Percentiles rank a stretch among this genome's conserved stretches.
Conservation (phyloP, 2,888 invertebrate species). For the Drosophila niveifrons region DNA sequence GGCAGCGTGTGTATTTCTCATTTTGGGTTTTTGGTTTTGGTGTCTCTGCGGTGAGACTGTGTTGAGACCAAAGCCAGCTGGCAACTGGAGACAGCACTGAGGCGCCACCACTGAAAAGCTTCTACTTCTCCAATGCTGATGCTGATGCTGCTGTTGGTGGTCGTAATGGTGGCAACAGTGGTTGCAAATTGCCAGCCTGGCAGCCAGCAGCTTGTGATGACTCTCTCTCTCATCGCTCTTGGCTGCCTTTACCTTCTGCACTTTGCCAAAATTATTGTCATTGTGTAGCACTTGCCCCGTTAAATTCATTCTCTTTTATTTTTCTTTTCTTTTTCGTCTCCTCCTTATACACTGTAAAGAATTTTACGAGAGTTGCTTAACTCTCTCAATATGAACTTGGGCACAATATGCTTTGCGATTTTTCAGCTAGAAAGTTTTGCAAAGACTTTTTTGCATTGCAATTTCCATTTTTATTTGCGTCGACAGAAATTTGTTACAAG, state of each 20-base stretch:
- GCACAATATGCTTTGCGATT: neutral
- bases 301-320: conserved; percentile 35
- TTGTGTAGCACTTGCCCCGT: conserved; percentile 49
- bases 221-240: conserved; percentile 4
- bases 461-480: neutral
- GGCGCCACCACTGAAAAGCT: conserved; percentile 33
- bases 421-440: neutral
- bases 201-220: conserved; percentile 55
- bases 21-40: conserved; percentile 56
- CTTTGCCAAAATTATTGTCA: conserved; percentile 51
- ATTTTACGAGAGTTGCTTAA: conserved; percentile 8
- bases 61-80: conserved; percentile 51
- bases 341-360: conserved; percentile 44
- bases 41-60: conserved; percentile 52
- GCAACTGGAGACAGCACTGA: conserved; percentile 28
- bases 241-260: neutral
- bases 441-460: neutral
- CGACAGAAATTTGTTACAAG: neutral
- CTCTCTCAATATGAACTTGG: neutral
- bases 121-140: neutral
- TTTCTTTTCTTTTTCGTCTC: neutral
- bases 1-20: conserved; percentile 45
- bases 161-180: conserved; percentile 60
- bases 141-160: conserved; percentile 35
- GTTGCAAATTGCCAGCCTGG: conserved; percentile 68